Conservation (phyloP, 1,140 invertebrate species). For the Contarinia nasturtii region DNA sequence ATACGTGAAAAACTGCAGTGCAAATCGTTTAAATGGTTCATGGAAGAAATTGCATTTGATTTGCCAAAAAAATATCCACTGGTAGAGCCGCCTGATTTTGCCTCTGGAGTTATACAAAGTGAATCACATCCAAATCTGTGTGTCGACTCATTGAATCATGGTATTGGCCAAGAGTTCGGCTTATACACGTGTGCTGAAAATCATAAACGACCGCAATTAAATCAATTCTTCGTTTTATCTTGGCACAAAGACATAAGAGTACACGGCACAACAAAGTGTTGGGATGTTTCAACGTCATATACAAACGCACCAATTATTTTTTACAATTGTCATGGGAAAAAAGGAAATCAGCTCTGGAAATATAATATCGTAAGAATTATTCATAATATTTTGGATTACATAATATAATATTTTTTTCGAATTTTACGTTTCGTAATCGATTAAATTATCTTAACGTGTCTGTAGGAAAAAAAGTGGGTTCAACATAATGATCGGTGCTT, state of each 20-base stretch:
- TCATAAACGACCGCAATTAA: conserved; percentile 25
- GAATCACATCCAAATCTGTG: conserved; percentile 52
- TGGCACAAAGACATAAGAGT: conserved; percentile 85
- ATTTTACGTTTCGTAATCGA: no score
- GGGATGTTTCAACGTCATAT: conserved; percentile 69
- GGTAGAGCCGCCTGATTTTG: no score
- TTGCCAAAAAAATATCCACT: no score
- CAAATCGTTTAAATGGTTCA: no score
- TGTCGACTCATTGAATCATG: conserved; percentile 52
- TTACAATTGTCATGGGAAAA: conserved; percentile 66
- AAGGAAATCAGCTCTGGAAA: conserved; percentile 96
- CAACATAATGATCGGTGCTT: conserved; percentile 49
- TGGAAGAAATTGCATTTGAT: no score
- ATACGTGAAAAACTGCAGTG: no score
- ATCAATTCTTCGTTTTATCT: conserved; percentile 53
- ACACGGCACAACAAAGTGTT: conserved; percentile 61
- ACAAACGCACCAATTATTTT: conserved; percentile 58
- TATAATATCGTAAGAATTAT: conserved; percentile 78
- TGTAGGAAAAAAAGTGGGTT: conserved; percentile 46
- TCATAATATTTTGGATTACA: no score
- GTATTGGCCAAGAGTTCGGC: conserved; percentile 42
- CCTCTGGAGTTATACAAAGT: no score
- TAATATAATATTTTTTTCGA: no score
- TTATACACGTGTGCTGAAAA: conserved; percentile 30
- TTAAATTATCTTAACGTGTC: no score